A percentile compares a stretch with the other conserved stretches of the same genome.
These are phyloP conservation scores for Pseudomyrmex pallidus DNA, from an alignment of 1,140 invertebrate species.

Conservation along the genomic window DNA sequence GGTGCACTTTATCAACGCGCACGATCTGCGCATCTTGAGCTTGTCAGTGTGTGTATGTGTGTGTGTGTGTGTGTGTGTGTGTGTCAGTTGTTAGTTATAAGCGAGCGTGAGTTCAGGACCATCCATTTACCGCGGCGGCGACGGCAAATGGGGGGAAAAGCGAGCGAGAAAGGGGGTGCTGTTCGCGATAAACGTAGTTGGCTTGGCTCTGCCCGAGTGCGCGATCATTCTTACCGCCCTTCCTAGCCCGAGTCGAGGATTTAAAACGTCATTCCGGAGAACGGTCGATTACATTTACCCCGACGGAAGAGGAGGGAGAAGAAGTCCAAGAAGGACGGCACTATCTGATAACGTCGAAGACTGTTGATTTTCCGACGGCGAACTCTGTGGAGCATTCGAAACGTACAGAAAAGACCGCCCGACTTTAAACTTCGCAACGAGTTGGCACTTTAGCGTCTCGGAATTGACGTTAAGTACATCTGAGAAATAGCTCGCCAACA, in stretches of 20 bases:
- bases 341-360: conserved; percentile 32
- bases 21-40: conserved; percentile 69
- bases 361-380: conserved; percentile 35
- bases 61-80: neutral
- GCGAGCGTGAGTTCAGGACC: conserved; percentile 61
- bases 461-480: conserved; percentile 35
- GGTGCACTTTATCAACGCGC: conserved; percentile 21
- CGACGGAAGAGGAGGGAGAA: neutral
- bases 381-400: conserved; percentile 15
- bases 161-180: conserved; percentile 16
- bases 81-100: conserved; percentile 66
- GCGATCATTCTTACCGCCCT: conserved; percentile 63
- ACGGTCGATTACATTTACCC: conserved; percentile 69
- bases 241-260: conserved; percentile 41
- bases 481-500: neutral
- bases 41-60: conserved; percentile 65
- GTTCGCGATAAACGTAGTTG: conserved; percentile 75
- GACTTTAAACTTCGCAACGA: conserved; percentile 18
- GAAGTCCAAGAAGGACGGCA: conserved; percentile 7
- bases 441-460: neutral
- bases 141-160: conserved; percentile 7
- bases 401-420: conserved; percentile 12
- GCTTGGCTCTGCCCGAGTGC: conserved; percentile 65
- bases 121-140: conserved; percentile 59
- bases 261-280: conserved; percentile 66